Evolutionary conservation across 2,113 vertebrate species (phyloP).

Genomic region (Glaucomys volans): DNA sequence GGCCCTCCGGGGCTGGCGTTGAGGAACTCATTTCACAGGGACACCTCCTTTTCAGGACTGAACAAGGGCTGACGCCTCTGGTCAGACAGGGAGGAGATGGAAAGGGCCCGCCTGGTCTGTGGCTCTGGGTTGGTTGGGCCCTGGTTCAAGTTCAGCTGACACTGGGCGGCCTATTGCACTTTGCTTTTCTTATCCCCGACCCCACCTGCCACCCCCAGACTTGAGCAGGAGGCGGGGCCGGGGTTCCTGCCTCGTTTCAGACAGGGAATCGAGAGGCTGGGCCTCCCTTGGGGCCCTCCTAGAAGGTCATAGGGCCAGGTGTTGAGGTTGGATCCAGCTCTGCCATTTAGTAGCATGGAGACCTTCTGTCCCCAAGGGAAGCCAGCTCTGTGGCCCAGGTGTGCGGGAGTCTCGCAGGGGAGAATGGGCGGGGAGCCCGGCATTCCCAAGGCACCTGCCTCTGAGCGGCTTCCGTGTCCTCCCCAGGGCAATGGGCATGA

Average conservation of each 20-base stretch:
- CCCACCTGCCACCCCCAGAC: neutral
- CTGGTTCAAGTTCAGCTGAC: neutral
- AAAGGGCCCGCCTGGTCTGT: neutral
- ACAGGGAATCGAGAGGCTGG: neutral
- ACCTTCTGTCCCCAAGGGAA: neutral
- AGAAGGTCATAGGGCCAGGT: neutral
- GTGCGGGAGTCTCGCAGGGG: neutral
- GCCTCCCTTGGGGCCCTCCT: neutral
- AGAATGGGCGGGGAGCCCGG: neutral
- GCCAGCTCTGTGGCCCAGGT: too few relatives aligned
- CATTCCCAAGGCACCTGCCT: too few relatives aligned
- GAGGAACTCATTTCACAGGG: too few relatives aligned
- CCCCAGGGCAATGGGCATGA: constrained; percentile 97
- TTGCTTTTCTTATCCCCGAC: neutral
- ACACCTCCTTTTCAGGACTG: neutral
- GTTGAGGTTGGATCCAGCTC: neutral
- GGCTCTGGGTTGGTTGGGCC: neutral
- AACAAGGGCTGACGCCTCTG: neutral
- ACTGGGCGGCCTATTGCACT: neutral
- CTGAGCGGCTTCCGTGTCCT: neutral
- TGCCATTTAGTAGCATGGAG: neutral
- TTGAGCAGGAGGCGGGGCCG: neutral
- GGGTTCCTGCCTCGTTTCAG: neutral
- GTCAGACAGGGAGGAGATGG: too few relatives aligned
- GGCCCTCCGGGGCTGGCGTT: too few relatives aligned